phyloP scores from a whole-genome alignment of 2,888 invertebrate genomes.

The Rotaria socialis region DNA sequence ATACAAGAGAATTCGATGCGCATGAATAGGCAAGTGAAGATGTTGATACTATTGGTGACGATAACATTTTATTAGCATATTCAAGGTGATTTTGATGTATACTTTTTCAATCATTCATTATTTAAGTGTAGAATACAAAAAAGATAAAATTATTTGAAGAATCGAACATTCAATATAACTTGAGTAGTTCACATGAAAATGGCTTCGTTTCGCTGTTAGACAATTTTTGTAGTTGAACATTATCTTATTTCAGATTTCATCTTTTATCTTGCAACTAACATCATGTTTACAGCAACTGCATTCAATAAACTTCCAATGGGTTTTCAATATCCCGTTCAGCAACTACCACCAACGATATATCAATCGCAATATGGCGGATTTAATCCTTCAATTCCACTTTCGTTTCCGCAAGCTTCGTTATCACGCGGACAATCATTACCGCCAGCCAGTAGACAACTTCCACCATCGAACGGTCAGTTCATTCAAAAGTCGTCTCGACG shows the following conservation, averaged over 20 bases:
- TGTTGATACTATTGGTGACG: not conserved
- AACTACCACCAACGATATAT: not conserved
- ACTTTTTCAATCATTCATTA: not conserved
- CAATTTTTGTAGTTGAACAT: no score
- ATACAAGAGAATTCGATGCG: not conserved
- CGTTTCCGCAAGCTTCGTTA: not conserved
- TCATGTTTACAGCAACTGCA: not conserved
- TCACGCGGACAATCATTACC: not conserved
- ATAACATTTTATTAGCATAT: not conserved
- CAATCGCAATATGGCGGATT: not conserved
- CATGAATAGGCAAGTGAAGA: not conserved
- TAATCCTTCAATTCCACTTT: not conserved
- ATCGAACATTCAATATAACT: not conserved
- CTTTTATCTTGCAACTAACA: not conserved
- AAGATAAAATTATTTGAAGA: not conserved
- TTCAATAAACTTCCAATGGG: not conserved
- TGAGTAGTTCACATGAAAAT: not conserved
- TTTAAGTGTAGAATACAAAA: not conserved
- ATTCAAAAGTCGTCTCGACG: not conserved
- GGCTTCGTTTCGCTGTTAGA: not conserved
- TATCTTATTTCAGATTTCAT: not conserved
- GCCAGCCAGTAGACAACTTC: not conserved
- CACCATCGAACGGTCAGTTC: not conserved
- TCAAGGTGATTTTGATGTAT: not conserved
- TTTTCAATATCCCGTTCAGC: not conserved